These are phyloP conservation scores for Metaphire vulgaris DNA, from an alignment of 1,140 invertebrate species.

Conservation along the genomic window DNA sequence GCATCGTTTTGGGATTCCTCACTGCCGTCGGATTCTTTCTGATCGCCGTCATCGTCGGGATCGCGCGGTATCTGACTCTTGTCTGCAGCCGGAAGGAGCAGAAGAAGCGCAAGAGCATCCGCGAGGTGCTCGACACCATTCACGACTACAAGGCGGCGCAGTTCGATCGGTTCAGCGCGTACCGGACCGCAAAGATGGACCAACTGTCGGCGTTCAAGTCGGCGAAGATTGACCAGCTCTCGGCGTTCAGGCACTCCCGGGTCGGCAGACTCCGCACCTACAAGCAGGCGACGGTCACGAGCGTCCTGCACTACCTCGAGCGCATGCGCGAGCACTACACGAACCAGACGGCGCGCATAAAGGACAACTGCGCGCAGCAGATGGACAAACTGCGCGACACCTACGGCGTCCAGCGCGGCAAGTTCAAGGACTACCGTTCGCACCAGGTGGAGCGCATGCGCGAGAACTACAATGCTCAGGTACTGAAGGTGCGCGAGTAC, in stretches of 20 bases:
- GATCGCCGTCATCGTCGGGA: slow-evolving; percentile 68
- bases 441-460: slow-evolving; percentile 83
- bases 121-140: slow-evolving; percentile 38
- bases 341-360: slow-evolving; percentile 77
- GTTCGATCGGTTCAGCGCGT: slow-evolving; percentile 22
- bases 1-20: slow-evolving; percentile 70
- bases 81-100: slow-evolving; percentile 19
- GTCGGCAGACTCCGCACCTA: slow-evolving; percentile 52
- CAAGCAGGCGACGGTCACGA: slow-evolving; percentile 26
- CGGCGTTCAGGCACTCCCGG: slow-evolving; percentile 61
- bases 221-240: slow-evolving; percentile 23
- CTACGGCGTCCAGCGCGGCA: slow-evolving; percentile 66
- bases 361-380: slow-evolving; percentile 85
- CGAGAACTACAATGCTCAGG: slow-evolving; percentile 89
- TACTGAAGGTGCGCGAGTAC: slow-evolving; percentile 87
- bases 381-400: slow-evolving; percentile 87
- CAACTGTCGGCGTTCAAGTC: slow-evolving; percentile 22
- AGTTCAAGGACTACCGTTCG: slow-evolving; percentile 44
- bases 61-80: slow-evolving; percentile 53
- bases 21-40: slow-evolving; percentile 71
- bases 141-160: slow-evolving; percentile 24
- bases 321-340: slow-evolving; percentile 79
- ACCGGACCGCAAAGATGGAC: slow-evolving; percentile 24
- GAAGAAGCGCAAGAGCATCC: slow-evolving; percentile 32
- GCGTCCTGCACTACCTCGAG: slow-evolving; percentile 67